Evolutionary conservation across 1,140 invertebrate genomes (phyloP), one percentile per base, ranked within the genome.

Genomic region (Caenorhabditis remanei): DNA sequence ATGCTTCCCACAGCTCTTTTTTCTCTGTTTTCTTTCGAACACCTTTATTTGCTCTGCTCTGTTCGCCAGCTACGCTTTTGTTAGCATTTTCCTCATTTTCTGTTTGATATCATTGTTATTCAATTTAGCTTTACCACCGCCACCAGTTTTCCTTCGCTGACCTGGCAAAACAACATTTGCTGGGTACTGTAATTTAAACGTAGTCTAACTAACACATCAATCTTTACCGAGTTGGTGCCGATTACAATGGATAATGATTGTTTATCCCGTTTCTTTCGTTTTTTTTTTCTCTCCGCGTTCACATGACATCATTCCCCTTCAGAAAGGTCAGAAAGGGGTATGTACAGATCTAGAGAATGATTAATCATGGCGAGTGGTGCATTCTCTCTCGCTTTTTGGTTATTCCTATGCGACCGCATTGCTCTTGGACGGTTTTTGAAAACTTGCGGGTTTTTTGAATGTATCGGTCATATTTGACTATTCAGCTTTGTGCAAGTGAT

Each of bases 31-130:
- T 71, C 65, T 43, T 43, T 24, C 14, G 71, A 79, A 79, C 71
- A 53, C 71, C 46, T 21, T 14, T 79, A 50, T 79, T 79, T 79
- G 71, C 71, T 79, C 71, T 24, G 65, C 43, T 48, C 65, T 46
- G 40, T 41, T n/a, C 65, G 46, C 43, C 41, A 71, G n/a, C 13
- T 41, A 46, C 65, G 43, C 71, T 79, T 79, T 79, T 79, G 71
- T 50, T 79, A 48, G 71, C 71, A 21, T 71, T 71, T 46, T 21
- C 41, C 21, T 71, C 40, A 16, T 71, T 71, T 71, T 71, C 21
- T 61, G 58, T 61, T 71, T 71, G 65, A 71, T 71, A 71, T 71
- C 65, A 43, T 46, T 71, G 65, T 48, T 46, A 19, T 71, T 71
- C 41, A 65, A 41, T 65, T 58, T n/a, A 58, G 21, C 61, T 63